phyloP scores from a whole-genome alignment of 1,140 invertebrate genomes.

The Drosophila nigrodunni region DNA sequence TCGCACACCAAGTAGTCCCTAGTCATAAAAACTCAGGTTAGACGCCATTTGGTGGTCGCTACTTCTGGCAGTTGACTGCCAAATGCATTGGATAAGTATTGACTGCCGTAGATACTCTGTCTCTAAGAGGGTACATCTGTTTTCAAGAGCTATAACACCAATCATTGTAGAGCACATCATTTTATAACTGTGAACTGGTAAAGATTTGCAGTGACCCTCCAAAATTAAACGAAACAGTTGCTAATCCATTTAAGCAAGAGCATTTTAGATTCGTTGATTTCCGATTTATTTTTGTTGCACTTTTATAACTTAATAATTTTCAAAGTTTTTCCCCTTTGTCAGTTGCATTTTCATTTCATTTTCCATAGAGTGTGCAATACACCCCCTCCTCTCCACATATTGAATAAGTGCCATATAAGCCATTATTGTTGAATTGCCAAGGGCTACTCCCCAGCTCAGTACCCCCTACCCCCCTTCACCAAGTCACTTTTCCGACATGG shows the following conservation, averaged over 20 bases:
- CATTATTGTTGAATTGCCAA: constrained; percentile 39
- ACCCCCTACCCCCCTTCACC: neutral
- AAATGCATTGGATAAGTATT: constrained; percentile 30
- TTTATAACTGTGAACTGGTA: too few relatives aligned
- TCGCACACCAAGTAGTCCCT: neutral
- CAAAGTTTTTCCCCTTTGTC: constrained; percentile 33
- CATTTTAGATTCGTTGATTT: constrained; percentile 1
- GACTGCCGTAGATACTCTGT: neutral
- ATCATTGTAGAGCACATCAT: too few relatives aligned
- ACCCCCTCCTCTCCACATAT: constrained; percentile 24
- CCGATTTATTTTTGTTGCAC: constrained; percentile 1
- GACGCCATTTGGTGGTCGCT: constrained; percentile 32
- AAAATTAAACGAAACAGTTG: too few relatives aligned
- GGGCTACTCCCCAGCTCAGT: constrained; percentile 4
- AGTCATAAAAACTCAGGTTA: constrained; percentile 28
- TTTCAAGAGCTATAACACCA: too few relatives aligned
- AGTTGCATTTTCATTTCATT: constrained; percentile 41
- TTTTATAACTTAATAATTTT: constrained; percentile 54
- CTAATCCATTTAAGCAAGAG: neutral
- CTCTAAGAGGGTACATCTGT: neutral
- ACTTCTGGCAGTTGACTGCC: constrained; percentile 13
- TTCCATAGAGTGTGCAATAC: constrained; percentile 19
- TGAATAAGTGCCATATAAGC: constrained; percentile 28
- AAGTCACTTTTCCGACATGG: neutral
- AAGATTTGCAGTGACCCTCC: too few relatives aligned